These are phyloP conservation scores for Amaurobius ferox DNA, from an alignment of 2,888 invertebrate species.

Conservation along the genomic window DNA sequence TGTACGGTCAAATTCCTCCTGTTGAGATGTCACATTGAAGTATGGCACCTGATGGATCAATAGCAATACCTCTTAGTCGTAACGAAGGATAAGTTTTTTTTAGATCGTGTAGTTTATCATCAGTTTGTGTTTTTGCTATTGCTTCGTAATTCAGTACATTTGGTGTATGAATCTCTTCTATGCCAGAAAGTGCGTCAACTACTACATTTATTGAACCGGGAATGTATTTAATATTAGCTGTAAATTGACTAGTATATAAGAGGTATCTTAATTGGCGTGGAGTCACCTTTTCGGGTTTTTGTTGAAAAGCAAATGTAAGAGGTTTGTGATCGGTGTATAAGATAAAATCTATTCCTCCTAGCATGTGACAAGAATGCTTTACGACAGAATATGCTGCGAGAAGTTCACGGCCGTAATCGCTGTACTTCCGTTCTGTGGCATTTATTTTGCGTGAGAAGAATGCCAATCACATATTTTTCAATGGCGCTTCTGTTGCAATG, in stretches of 20 bases:
- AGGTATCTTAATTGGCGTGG: slow-evolving; percentile 77
- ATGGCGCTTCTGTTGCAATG: too few relatives aligned
- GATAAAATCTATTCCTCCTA: slow-evolving; percentile 44
- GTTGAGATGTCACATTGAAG: slow-evolving; percentile 14
- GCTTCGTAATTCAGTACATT: background rate
- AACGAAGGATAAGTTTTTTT: background rate
- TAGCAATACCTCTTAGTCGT: background rate
- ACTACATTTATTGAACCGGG: slow-evolving; percentile 24
- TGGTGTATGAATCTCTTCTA: slow-evolving; percentile 8
- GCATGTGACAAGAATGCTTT: slow-evolving; percentile 73
- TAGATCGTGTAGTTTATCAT: background rate
- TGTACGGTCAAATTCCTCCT: slow-evolving; percentile 12
- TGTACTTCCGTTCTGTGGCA: background rate
- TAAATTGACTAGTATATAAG: slow-evolving; percentile 75
- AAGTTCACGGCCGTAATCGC: slow-evolving; percentile 73
- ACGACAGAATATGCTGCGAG: slow-evolving; percentile 74
- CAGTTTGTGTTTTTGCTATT: background rate
- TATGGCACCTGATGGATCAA: background rate
- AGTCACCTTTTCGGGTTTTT: slow-evolving; percentile 58
- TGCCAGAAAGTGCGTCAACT: slow-evolving; percentile 45
- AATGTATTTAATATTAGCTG: slow-evolving; percentile 76
- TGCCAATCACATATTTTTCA: too few relatives aligned
- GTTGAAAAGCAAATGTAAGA: slow-evolving; percentile 51
- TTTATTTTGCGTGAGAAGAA: slow-evolving; percentile 31
- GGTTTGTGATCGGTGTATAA: slow-evolving; percentile 67